Evolutionary conservation across 2,888 invertebrate species (phyloP).

Genomic region (Phaedon cochleariae): DNA sequence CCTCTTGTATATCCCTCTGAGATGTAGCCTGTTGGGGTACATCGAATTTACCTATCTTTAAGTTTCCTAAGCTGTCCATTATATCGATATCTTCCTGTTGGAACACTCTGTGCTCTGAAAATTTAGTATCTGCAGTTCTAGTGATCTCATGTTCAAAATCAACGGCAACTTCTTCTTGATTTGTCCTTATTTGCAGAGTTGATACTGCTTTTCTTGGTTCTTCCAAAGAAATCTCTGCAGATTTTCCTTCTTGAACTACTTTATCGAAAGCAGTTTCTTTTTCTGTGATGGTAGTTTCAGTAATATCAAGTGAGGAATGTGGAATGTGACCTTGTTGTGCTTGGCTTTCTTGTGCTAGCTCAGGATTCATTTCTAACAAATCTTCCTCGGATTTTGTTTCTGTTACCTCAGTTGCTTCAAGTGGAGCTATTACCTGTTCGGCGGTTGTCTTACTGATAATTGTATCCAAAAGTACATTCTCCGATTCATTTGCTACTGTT

Average conservation of each 20-base stretch:
- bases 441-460: conserved; percentile 45
- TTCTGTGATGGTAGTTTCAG: conserved; percentile 45
- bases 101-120: conserved; percentile 35
- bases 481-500: conserved; percentile 56
- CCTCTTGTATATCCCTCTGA: conserved; percentile 60
- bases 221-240: conserved; percentile 54
- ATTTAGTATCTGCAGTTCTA: conserved; percentile 31
- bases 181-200: conserved; percentile 56
- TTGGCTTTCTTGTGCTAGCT: conserved; percentile 38
- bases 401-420: conserved; percentile 53
- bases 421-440: conserved; percentile 48
- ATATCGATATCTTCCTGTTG: conserved; percentile 34
- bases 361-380: conserved; percentile 41
- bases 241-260: conserved; percentile 40
- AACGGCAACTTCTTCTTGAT: conserved; percentile 57
- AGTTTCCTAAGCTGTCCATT: conserved; percentile 49
- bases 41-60: conserved; percentile 39
- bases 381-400: conserved; percentile 48
- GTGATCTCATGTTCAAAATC: conserved; percentile 19
- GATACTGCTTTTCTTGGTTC: conserved; percentile 48
- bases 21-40: conserved; percentile 53
- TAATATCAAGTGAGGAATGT: conserved; percentile 39
- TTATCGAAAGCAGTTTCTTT: conserved; percentile 36
- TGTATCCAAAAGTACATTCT: conserved; percentile 50
- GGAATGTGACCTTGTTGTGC: conserved; percentile 45